Evolutionary conservation across 2,888 invertebrate species (phyloP).

Genomic region (Perizoma affinitatum): DNA sequence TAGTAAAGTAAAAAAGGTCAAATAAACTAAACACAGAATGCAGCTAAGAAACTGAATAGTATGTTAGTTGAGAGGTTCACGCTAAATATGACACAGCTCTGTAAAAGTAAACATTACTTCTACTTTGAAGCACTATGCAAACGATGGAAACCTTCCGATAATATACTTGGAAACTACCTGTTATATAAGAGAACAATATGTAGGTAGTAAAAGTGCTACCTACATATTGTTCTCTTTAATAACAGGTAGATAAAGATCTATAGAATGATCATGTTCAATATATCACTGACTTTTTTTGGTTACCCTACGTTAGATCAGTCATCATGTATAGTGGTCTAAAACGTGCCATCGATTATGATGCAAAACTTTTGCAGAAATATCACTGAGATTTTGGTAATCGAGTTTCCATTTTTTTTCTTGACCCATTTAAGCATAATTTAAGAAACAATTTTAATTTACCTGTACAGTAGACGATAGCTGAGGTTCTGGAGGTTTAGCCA

Average conservation of each 20-base stretch:
- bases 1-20: not conserved
- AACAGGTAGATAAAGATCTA: too few species aligned
- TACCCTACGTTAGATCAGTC: not conserved
- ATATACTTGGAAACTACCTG: constrained; percentile 28
- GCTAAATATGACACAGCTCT: constrained; percentile 59
- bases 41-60: constrained; percentile 21
- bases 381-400: too few species aligned
- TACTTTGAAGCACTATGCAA: constrained; percentile 37
- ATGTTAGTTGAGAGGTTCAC: constrained; percentile 47
- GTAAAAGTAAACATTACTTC: constrained; percentile 55
- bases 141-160: constrained; percentile 37
- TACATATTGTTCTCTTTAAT: too few species aligned
- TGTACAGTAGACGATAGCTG: constrained; percentile 93
- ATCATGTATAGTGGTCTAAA: not conserved
- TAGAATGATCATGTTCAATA: too few species aligned
- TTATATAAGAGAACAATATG: constrained; percentile 8
- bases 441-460: constrained; percentile 69
- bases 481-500: constrained; percentile 89
- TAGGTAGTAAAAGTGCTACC: too few species aligned
- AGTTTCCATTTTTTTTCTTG: too few species aligned
- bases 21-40: constrained; percentile 1
- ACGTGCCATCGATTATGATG: not conserved
- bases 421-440: too few species aligned
- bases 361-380: too few species aligned
- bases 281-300: too few species aligned